Evolutionary conservation across 2,888 invertebrate genomes (phyloP), one percentile per base, ranked within the genome.

Genomic region (Caenorhabditis drosophilae): DNA sequence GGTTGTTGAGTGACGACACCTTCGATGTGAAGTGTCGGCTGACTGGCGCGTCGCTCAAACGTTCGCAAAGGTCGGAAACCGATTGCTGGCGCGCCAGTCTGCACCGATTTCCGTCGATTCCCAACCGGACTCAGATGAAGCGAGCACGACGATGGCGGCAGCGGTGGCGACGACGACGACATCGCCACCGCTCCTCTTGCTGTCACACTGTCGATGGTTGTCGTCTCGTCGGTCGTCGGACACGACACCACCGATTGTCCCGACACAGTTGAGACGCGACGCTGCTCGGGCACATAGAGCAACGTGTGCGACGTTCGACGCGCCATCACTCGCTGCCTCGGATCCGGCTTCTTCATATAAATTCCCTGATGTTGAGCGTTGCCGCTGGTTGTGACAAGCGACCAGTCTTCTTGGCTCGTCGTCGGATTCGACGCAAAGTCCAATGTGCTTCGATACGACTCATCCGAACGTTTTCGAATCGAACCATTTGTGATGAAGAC

Each of bases 31-130:
- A 75, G 57, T 12, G 75, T 78, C 6, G 81, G 81, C 53, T 81
- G 81, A 12, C 71, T 71, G n/a, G 80, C 76, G 9, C 81, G 69
- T 50, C 81, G 63, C 41, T 77, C 78, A 55, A 81, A 81, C 11
- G 69, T 61, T 23, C 68, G 60, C 47, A 75, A 34, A 3, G 78
- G 75, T 4, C 77, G 67, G 61, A 81, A 81, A 18, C 80, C 81
- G 49, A 81, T 81, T 26, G 74, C 75, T 2, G 80, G 80, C 16
- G 80, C 81, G 22, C 76, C 81, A 6, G 78, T 75, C 55, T 81
- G 81, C 12, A 81, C 77, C 7, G 73, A 73, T 38, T 75, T 73
- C 26, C 81, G 52, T 15, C 81, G 59, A 12, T 55, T 53, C 3
- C 55, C 64, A 2, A 66, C 68, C 3, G 76, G 73, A n/a, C 66